Conservation (phyloP, 2,888 invertebrate genomes). For the Xylocampa areola region DNA sequence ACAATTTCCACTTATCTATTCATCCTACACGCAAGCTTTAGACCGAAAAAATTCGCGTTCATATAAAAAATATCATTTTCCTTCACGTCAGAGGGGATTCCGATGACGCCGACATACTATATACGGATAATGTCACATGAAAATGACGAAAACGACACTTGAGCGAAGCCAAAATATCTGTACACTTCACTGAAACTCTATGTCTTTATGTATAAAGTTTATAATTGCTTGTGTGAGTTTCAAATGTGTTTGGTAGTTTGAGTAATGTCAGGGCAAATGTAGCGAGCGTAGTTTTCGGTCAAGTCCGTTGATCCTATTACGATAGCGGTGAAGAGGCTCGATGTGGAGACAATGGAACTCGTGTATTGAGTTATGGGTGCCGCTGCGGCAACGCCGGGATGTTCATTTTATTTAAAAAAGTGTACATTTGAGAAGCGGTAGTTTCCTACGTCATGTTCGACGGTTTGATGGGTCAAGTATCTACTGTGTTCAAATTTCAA, state of each 20-base stretch:
- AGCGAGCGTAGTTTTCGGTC: conserved; percentile 66
- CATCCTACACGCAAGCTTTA: conserved; percentile 27
- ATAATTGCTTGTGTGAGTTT: conserved; percentile 33
- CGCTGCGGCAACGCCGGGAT: conserved; percentile 7
- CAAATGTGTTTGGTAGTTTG: conserved; percentile 35
- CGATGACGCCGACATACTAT: conserved; percentile 63
- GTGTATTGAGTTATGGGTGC: conserved; percentile 33
- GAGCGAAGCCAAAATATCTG: conserved; percentile 15
- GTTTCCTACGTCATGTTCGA: not conserved
- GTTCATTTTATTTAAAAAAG: conserved; percentile 19
- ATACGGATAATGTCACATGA: conserved; percentile 65
- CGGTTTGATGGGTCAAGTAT: no score
- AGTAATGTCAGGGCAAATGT: conserved; percentile 65
- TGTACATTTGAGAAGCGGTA: not conserved
- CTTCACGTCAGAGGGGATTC: conserved; percentile 60
- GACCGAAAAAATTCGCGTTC: conserved; percentile 44
- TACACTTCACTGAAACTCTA: conserved; percentile 20
- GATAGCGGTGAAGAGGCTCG: conserved; percentile 49
- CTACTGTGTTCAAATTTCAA: no score
- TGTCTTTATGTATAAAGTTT: conserved; percentile 30
- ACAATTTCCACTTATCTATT: conserved; percentile 49
- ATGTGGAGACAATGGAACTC: conserved; percentile 48
- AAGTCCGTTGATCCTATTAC: conserved; percentile 68
- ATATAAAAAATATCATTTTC: conserved; percentile 63
- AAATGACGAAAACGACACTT: conserved; percentile 66